Evolutionary conservation across 37 sponge, comb jelly and placozoan genomes (phyloP), one percentile per base, ranked within the genome.

Genomic region (Corticium candelabrum): DNA sequence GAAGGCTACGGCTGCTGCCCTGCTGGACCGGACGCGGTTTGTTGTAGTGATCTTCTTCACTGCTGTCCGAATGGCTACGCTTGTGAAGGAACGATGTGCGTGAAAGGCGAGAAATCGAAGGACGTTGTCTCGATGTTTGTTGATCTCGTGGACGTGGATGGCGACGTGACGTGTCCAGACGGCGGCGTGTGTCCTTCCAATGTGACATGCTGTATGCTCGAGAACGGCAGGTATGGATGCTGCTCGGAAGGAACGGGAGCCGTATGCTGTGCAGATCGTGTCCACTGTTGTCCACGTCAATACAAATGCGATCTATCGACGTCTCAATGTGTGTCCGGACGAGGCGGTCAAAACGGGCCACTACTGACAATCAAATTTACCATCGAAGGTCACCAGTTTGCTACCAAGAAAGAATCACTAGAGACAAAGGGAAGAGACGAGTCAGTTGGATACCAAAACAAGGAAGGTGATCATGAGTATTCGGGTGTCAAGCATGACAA

Each of bases 21-120:
- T 33, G 31, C 56, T 1, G 36, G 40, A 7, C 74, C 84, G 0
- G 77, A 77, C 0, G 88, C 89, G 34, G 84, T 83, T 3, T 91
- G 92, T 73, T 91, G 92, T 56, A n/a, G 40, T 37, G 90, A 90
- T 50, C 56, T 34, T 0, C 7, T 40, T 0, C 91, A 90, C 78
- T 90, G 92, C 74, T 91, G 92, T 82, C 89, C 88, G 41, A 1
- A 76, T 0, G 92, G 86, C 33, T 81, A 67, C 75, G 81, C 82
- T 2, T 88, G 89, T 67, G 79, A 84, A 50, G 62, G 62, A 21
- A 21, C 15, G 21, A 50, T 50, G 62, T 50, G 62, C 62, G 62
- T 50, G 62, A 21, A 50, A 11, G 62, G n/a, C n/a, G n/a, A n/a
- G n/a, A n/a, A n/a, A n/a, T n/a, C n/a, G n/a, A n/a, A n/a, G n/a